Conservation (phyloP, 2,888 invertebrate species). For the Microchrysa polita region DNA sequence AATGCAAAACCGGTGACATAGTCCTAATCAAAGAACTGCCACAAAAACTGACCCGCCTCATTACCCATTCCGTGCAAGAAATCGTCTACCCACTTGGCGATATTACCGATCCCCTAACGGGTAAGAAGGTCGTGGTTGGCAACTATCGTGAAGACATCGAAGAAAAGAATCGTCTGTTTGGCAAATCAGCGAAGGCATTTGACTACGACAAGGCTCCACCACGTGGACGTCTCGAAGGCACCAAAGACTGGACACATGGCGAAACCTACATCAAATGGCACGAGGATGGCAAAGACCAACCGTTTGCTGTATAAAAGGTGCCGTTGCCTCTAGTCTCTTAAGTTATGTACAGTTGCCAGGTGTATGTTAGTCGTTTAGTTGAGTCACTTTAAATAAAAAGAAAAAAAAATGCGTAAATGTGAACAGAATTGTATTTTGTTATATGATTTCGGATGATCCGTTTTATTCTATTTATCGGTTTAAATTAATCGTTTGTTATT, state of each 20-base stretch:
- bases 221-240: conserved; percentile 84
- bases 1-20: conserved; percentile 84
- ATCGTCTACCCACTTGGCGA: conserved; percentile 85
- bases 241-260: conserved; percentile 81
- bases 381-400: neutral
- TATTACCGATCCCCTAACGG: conserved; percentile 85
- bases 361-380: conserved; percentile 5
- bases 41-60: conserved; percentile 76
- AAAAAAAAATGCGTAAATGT: neutral
- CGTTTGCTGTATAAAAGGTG: conserved; percentile 72
- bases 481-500: no score
- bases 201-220: conserved; percentile 80
- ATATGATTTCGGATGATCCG: no score
- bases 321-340: neutral
- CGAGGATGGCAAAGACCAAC: conserved; percentile 77
- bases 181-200: conserved; percentile 74
- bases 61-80: conserved; percentile 82
- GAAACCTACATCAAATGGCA: conserved; percentile 82
- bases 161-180: conserved; percentile 73
- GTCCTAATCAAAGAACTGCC: conserved; percentile 81
- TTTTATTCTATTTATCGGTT: no score
- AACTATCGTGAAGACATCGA: conserved; percentile 81
- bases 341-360: neutral
- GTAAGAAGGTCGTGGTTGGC: conserved; percentile 78
- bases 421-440: no score